These are phyloP conservation scores for Cantharis flavilabris DNA, from an alignment of 2,888 invertebrate genomes.

Conservation along the genomic window DNA sequence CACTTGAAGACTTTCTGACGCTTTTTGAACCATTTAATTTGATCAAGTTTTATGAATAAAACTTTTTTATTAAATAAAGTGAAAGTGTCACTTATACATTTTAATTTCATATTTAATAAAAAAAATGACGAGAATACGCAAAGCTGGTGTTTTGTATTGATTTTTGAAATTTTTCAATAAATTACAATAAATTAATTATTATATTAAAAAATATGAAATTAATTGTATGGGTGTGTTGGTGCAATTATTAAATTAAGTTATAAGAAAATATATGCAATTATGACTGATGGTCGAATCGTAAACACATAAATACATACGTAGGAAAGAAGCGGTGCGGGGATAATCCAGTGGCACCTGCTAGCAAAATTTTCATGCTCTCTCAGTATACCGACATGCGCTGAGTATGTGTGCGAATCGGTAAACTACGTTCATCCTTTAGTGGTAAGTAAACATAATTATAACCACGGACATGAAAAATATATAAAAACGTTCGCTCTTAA, in stretches of 20 bases:
- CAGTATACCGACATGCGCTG: constrained; percentile 17
- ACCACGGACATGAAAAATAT: neutral
- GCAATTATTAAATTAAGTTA: neutral
- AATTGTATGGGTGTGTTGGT: neutral
- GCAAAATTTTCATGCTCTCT: constrained; percentile 3
- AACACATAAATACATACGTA: neutral
- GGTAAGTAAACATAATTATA: neutral
- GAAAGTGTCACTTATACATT: neutral
- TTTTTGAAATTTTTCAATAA: neutral
- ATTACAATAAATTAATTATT: neutral
- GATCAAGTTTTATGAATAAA: neutral
- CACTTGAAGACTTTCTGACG: neutral
- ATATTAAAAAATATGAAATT: neutral
- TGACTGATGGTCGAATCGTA: neutral
- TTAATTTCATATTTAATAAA: neutral
- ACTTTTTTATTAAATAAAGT: neutral
- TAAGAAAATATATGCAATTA: neutral
- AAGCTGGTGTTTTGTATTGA: neutral
- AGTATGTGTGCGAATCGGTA: neutral
- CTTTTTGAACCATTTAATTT: neutral
- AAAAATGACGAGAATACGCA: neutral
- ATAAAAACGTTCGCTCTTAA: neutral
- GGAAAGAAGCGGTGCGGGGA: constrained; percentile 6
- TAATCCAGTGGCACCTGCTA: constrained; percentile 10
- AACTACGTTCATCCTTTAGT: neutral